Conservation (phyloP, 2,888 invertebrate species). For the Cyclophora albipunctata region DNA sequence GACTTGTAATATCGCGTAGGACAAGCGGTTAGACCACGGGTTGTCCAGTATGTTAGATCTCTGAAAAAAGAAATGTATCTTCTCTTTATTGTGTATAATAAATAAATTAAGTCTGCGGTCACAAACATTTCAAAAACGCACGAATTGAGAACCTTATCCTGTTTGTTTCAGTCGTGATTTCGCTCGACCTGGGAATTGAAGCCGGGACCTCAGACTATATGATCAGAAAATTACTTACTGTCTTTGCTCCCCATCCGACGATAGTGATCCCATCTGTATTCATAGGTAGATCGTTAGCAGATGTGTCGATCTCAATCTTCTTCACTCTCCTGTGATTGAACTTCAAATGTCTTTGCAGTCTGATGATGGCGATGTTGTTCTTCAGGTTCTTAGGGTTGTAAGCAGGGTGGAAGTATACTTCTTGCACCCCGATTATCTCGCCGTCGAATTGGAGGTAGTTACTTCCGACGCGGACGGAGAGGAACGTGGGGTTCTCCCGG, state of each 20-base stretch:
- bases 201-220: too few species aligned
- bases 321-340: slow-evolving; percentile 28
- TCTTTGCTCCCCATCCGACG: slow-evolving; percentile 55
- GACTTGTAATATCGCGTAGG: too few species aligned
- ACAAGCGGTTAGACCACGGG: too few species aligned
- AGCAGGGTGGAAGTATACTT: slow-evolving; percentile 52
- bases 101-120: too few species aligned
- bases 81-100: too few species aligned
- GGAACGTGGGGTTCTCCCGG: slow-evolving; percentile 55
- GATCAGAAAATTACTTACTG: slow-evolving; percentile 28
- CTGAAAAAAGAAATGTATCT: too few species aligned
- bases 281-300: slow-evolving; percentile 23
- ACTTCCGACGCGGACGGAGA: slow-evolving; percentile 53
- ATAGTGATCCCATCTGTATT: slow-evolving; percentile 42
- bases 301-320: slow-evolving; percentile 46
- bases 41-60: too few species aligned
- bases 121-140: too few species aligned
- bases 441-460: slow-evolving; percentile 44
- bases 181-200: too few species aligned
- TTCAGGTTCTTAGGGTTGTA: slow-evolving; percentile 46
- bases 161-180: too few species aligned
- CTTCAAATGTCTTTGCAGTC: slow-evolving; percentile 34
- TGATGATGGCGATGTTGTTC: slow-evolving; percentile 48
- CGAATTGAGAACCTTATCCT: too few species aligned
- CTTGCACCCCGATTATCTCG: slow-evolving; percentile 40